Conservation (phyloP, 2,797 vertebrate species). For the Pseudocheirus occidentalis region DNA sequence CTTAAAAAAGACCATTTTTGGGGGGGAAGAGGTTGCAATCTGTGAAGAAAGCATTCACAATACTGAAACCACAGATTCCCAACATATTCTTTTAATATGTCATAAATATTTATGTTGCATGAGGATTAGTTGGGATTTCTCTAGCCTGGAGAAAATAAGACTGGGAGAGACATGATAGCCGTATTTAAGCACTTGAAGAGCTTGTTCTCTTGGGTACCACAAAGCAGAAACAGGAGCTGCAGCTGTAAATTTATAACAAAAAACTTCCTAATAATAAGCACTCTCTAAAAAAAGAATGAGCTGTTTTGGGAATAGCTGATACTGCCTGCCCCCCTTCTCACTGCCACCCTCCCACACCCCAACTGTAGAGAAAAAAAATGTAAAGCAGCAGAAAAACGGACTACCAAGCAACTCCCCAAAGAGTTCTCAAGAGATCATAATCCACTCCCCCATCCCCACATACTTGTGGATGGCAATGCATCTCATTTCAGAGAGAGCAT, state of each 20-base stretch:
- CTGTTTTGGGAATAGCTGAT: background rate
- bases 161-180: background rate
- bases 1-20: background rate
- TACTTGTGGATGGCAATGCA: background rate
- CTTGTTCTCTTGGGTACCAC: background rate
- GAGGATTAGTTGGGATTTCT: background rate
- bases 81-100: background rate
- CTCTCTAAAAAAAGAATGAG: background rate
- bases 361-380: background rate
- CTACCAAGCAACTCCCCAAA: background rate
- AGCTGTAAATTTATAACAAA: background rate
- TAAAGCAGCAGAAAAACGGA: background rate
- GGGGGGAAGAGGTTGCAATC: background rate
- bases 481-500: background rate
- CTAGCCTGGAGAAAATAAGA: background rate
- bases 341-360: background rate
- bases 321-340: background rate
- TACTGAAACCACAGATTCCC: background rate
- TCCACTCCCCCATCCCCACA: background rate
- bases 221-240: background rate
- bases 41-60: background rate
- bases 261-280: background rate
- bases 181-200: background rate
- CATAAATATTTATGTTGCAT: background rate
- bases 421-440: background rate